phyloP scores from a whole-genome alignment of 2,113 vertebrate species.

The Oxygymnocypris stewartii region DNA sequence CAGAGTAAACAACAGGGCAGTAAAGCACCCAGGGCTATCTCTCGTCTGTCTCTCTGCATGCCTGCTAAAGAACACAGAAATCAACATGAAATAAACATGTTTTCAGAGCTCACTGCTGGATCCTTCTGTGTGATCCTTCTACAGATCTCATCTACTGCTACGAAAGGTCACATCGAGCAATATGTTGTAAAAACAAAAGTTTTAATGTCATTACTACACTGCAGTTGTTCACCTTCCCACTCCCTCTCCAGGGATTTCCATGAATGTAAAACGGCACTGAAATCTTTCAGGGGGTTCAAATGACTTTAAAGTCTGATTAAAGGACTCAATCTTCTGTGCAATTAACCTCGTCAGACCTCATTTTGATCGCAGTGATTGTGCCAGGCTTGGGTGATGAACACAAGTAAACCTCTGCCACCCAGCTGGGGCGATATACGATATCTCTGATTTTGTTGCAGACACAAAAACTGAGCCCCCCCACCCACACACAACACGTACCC shows the following conservation, averaged over 20 bases:
- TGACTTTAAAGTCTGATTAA: slow-evolving; percentile 66
- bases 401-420: slow-evolving; percentile 51
- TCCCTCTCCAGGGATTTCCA: background rate
- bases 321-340: slow-evolving; percentile 60
- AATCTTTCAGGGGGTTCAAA: slow-evolving; percentile 1
- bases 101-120: slow-evolving; percentile 14
- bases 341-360: slow-evolving; percentile 58
- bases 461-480: slow-evolving; percentile 53
- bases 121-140: background rate
- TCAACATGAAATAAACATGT: slow-evolving; percentile 32
- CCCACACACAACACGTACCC: slow-evolving; percentile 9
- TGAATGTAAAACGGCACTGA: background rate
- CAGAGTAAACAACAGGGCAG: slow-evolving; percentile 29
- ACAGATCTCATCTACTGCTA: background rate
- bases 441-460: slow-evolving; percentile 52
- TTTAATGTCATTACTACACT: slow-evolving; percentile 17
- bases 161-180: background rate
- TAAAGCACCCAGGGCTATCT: slow-evolving; percentile 39
- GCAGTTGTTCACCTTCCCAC: background rate
- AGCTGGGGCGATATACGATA: slow-evolving; percentile 64
- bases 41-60: slow-evolving; percentile 12
- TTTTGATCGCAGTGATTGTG: slow-evolving; percentile 56
- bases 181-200: background rate
- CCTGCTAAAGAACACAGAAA: slow-evolving; percentile 29
- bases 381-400: slow-evolving; percentile 62